phyloP scores from a whole-genome alignment of 2,113 vertebrate genomes.

The Bettongia penicillata region DNA sequence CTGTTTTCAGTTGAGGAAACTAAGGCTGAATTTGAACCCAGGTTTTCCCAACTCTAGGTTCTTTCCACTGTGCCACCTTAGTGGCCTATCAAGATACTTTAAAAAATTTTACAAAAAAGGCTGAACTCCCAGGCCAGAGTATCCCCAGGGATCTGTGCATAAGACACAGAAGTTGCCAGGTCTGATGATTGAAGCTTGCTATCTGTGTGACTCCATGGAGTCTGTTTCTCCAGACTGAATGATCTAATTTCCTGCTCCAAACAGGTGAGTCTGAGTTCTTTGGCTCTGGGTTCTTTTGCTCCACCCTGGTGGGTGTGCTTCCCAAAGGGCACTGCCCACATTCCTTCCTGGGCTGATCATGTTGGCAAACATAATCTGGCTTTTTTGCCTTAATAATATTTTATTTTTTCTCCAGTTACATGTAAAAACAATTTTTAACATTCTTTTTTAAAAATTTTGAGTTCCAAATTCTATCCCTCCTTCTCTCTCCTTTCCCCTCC shows the following conservation, averaged over 20 bases:
- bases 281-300: constrained; percentile 40
- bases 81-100: neutral
- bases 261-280: constrained; percentile 29
- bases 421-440: no score
- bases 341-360: constrained; percentile 54
- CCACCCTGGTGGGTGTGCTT: constrained; percentile 53
- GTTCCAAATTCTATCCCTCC: neutral
- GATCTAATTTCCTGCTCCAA: constrained; percentile 20
- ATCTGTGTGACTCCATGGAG: constrained; percentile 29
- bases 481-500: no score
- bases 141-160: constrained; percentile 7
- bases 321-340: constrained; percentile 28
- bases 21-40: neutral
- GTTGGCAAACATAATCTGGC: constrained; percentile 51
- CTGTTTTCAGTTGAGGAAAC: neutral
- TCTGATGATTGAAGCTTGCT: neutral
- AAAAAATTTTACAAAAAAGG: neutral
- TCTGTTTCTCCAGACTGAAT: constrained; percentile 42
- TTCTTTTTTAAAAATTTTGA: neutral
- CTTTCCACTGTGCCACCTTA: neutral
- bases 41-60: neutral
- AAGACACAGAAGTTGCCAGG: neutral
- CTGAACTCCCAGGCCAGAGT: neutral
- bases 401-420: no score
- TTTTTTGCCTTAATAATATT: neutral